Base-by-base conservation (phyloP, 2,113 vertebrate genomes). In the Dicrurus megarhynchus region DNA sequence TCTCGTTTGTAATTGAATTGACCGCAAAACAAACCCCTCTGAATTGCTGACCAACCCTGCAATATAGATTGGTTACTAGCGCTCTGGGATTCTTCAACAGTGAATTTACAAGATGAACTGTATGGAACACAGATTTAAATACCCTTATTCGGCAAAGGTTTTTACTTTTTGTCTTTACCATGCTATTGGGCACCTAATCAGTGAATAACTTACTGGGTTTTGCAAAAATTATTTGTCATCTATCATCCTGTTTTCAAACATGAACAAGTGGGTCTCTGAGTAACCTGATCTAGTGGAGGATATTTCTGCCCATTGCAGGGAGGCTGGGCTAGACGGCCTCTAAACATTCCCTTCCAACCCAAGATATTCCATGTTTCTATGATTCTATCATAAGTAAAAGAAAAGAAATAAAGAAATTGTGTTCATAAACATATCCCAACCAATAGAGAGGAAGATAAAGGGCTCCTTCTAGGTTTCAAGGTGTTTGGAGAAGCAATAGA, bases 1-100 rank as follows among this genome's bases (percentile, higher is more conserved):
- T 96, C 93, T 12, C 63, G 89, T 77, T 97, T 95, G 92, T 96
- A 59, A 96, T 95, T 89, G 93, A 95, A 96, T 90, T 11, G 39
- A 73, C 59, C 64, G 59, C 69, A 89, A 89, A 94, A 95, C 92
- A 57, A 94, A 97, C 78, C 82, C 75, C 28, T 96, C 67, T 77
- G 92, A 88, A 61, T 60, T 93, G 82, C 80, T 96, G 94, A 95
- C 84, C 95, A 93, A 76, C 87, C 26, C 10, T 90, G 70, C 60
- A 85, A 6, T 56, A 89, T 19, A 83, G 50, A 90, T 96, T 67
- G 35, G 33, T 89, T 77, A n/a, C 57, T 50, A 68, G 44, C 49
- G 55, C 32, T 75, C 84, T 61, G 63, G 70, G 73, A 95, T 96
- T 67, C 42, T 83, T 79, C 85, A 57, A 39, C 46, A 52, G 46